Base-by-base conservation (phyloP, 2,113 vertebrate species). In the Heliornis fulica region DNA sequence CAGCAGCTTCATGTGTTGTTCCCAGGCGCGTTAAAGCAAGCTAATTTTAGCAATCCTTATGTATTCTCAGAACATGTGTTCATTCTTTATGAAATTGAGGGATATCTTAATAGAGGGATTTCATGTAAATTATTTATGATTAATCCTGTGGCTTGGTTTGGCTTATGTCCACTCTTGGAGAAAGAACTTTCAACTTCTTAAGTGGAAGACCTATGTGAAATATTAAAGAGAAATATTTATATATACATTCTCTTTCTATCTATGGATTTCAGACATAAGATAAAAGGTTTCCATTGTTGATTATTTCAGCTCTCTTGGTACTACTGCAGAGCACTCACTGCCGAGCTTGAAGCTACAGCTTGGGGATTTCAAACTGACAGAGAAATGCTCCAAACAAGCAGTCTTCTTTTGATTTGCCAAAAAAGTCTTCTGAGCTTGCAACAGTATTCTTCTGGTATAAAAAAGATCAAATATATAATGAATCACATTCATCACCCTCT, bases 171-270 rank as follows among this genome's bases (percentile, higher is more conserved):
- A 92, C 75, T 80, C 48, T 54, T 1, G 2, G 88, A 70, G 71
- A 93, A 91, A 96, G 77, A 93, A 93, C 83, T 80, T 95, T 41
- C 77, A 93, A 94, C 69, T 91, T 93, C 89, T 87, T 89, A 89
- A 95, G 57, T 92, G 56, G 75, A 89, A 82, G 76, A 74, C 91
- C 21, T 7, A 78, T 66, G 81, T 95, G 79, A 94, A 95, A 97
- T 94, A 96, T 96, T 96, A 63, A 97, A 97, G 90, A 92, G 85
- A 95, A 96, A 91, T 92, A 89, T 94, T 92, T 96, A 91, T 82
- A 76, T 69, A 92, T 76, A 83, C 41, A 53, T 89, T 71, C 92
- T 71, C 54, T 86, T 90, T 87, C 91, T 94, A 87, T 80, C 74
- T 89, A 91, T 59, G 95, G 90, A 92, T 94, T 93, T 96, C 87